Conservation (phyloP, 2,888 invertebrate species). For the Notodonta dromedarius region DNA sequence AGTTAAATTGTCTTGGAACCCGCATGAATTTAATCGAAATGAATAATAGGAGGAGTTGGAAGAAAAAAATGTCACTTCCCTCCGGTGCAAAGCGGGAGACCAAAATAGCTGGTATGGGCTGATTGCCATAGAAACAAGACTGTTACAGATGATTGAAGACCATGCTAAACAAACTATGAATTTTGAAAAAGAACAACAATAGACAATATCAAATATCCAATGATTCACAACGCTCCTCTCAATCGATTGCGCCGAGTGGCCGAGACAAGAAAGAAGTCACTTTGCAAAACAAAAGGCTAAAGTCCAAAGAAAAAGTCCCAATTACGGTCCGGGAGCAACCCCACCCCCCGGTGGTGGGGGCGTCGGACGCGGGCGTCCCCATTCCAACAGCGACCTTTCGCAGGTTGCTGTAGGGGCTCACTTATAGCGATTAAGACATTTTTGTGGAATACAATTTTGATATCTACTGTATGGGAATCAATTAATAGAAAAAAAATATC, state of each 20-base stretch:
- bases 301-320: constrained; percentile 82
- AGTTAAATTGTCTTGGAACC: too few species aligned
- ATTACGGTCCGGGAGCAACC: constrained; percentile 63
- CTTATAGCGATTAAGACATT: constrained; percentile 19
- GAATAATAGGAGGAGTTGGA: too few species aligned
- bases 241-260: constrained; percentile 62
- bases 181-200: neutral
- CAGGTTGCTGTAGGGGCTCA: constrained; percentile 33
- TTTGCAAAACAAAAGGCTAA: constrained; percentile 80
- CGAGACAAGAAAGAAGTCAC: constrained; percentile 73
- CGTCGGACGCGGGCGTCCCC: constrained; percentile 33
- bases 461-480: too few species aligned
- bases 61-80: too few species aligned
- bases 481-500: too few species aligned
- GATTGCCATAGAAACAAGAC: too few species aligned
- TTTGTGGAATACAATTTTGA: too few species aligned
- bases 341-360: constrained; percentile 13
- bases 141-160: too few species aligned
- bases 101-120: too few species aligned
- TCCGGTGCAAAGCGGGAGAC: too few species aligned
- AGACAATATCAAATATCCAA: constrained; percentile 11
- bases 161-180: neutral
- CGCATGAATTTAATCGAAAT: too few species aligned
- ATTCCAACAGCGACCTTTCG: constrained; percentile 33
- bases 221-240: constrained; percentile 38